Base-by-base conservation (phyloP, 2,888 invertebrate species). In the Agrotis clavis region DNA sequence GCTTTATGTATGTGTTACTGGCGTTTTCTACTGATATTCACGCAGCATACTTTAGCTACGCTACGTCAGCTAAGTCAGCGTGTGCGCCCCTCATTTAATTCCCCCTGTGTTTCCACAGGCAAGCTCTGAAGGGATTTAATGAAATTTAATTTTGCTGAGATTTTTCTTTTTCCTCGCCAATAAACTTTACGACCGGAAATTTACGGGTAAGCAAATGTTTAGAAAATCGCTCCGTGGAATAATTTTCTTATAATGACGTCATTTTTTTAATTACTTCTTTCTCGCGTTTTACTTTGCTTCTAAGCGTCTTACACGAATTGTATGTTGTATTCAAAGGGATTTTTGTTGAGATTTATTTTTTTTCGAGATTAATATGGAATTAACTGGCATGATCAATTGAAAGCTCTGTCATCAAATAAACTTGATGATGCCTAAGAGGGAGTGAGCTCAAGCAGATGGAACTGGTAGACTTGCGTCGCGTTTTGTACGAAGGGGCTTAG, bases 111-210 rank as follows among this genome's bases (percentile, higher is more conserved):
- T 85, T 86, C 35, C 76, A 77, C 7, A 69, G 65, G 61, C 61
- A 81, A 79, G 60, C 75, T 71, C 79, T 71, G 69, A 80, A 84
- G 83, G 87, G 84, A 83, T 85, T 86, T 81, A 83, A 87, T 87
- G 79, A 86, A 86, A 88, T 87, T 87, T 80, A 84, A 88, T 88
- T 87, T 84, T 80, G 81, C 84, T 59, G 81, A 84, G 76, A 80
- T 83, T 84, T 86, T 86, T 86, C 79, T 77, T 80, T 73, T 83
- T 82, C 76, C 73, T 68, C 67, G 77, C 86, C 84, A 82, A 87
- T 87, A 84, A 86, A 84, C 72, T 85, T 85, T 85, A 85, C 77
- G 79, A 76, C 82, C 76, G 84, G 84, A 86, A 87, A 86, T 86
- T 85, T 83, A 86, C 83, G 74, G 71, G 78, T 80, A 86, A 85